phyloP scores from a whole-genome alignment of 2,797 vertebrate species.

The Acanthurus tractus region DNA sequence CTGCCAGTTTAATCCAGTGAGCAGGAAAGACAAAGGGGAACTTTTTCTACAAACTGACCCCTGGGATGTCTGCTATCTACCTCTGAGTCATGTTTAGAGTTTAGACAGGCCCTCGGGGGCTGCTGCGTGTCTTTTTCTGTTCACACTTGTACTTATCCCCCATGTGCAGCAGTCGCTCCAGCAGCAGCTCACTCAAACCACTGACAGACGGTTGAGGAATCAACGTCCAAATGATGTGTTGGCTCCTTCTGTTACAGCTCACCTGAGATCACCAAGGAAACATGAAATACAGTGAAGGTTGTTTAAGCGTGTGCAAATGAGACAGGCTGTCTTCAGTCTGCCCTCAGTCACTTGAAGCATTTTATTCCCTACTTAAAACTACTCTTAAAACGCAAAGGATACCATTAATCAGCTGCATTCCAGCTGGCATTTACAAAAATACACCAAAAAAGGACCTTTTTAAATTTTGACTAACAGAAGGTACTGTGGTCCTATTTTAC shows the following conservation, averaged over 20 bases:
- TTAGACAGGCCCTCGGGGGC: conserved; percentile 44
- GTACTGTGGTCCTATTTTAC: not conserved
- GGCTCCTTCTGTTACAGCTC: conserved; percentile 9
- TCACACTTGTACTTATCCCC: conserved; percentile 27
- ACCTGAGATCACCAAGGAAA: conserved; percentile 26
- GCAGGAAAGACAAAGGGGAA: conserved; percentile 3
- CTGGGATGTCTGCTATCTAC: conserved; percentile 30
- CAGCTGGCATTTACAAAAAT: not conserved
- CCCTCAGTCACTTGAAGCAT: not conserved
- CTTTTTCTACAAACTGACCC: conserved; percentile 13
- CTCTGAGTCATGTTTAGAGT: conserved; percentile 25
- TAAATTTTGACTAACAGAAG: not conserved
- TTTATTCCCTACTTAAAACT: not conserved
- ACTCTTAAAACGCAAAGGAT: not conserved
- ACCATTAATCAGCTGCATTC: too few relatives aligned
- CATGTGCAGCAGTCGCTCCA: not conserved
- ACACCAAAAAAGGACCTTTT: not conserved
- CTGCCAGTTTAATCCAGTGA: not conserved
- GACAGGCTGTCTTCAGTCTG: conserved; percentile 17
- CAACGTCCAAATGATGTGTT: not conserved
- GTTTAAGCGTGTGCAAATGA: not conserved
- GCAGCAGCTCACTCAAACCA: conserved; percentile 24
- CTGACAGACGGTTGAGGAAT: conserved; percentile 44
- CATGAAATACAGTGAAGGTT: conserved; percentile 13
- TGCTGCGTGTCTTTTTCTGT: conserved; percentile 29